Evolutionary conservation across 2,797 vertebrate species (phyloP), one percentile per base, ranked within the genome.

Genomic region (Tapirus indicus): DNA sequence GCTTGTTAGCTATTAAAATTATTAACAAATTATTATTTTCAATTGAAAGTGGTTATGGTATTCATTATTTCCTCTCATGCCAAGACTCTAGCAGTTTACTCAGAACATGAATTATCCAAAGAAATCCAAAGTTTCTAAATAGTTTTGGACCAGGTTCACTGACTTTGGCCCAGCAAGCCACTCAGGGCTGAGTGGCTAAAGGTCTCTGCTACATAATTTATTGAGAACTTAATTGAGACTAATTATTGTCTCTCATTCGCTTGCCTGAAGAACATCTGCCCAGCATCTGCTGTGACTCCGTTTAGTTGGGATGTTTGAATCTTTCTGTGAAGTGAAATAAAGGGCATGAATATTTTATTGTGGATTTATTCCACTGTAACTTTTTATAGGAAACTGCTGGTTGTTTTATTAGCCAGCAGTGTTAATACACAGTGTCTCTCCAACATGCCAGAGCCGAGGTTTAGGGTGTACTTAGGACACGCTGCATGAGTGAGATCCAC

Each of bases 21-120:
- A 98, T 97, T 98, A 98, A 95, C 94, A 95, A 94, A 97, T 97
- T 93, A 96, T 96, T 97, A 94, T 93, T 97, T 96, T 88, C 94
- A 95, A 54, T 82, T 68, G 96, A 94, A 94, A 86, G 56, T 69
- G 35, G 79, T 94, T 82, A 77, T 72, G 94, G 95, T 68, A 93
- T 77, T 95, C 96, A 94, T 97, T 91, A 86, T 83, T 91, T 72
- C 72, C 38, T 94, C 78, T 77, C 84, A 7, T 95, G 92, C 96
- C 95, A 93, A 95, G 84, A 94, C 88, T 62, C 44, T 12, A 3
- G 58, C 49, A 72, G 12, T 89, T 94, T 80, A 86, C 74, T 77
- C 84, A 32, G 91, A 95, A 93, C 68, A 77, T 88, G 93, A 93
- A 69, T 93, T 92, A 54, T 82, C 86, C 88, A n/a, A 13, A 91